Evolutionary conservation across 2,797 vertebrate genomes (phyloP).

Genomic region (Clamator glandarius): DNA sequence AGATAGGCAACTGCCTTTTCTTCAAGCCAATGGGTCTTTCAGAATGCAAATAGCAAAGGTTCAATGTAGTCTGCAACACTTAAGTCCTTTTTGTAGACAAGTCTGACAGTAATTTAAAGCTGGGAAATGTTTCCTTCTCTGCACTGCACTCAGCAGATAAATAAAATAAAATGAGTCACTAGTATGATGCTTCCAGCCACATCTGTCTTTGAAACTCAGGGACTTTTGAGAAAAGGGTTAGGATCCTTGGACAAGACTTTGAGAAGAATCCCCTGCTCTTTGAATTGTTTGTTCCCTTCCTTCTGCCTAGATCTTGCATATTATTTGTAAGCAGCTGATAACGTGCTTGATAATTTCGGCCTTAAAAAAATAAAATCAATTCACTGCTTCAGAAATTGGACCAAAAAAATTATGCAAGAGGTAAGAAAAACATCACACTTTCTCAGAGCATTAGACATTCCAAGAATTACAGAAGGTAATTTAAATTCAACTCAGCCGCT

Average conservation of each 20-base stretch:
- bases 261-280: not conserved
- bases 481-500: constrained; percentile 73
- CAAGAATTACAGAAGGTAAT: constrained; percentile 73
- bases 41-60: not conserved
- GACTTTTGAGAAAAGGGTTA: not conserved
- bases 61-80: not conserved
- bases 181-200: not conserved
- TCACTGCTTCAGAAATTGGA: constrained; percentile 37
- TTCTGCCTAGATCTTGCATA: not conserved
- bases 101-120: not conserved
- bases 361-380: constrained; percentile 14
- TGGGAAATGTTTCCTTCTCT: not conserved
- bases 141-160: not conserved
- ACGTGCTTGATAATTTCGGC: not conserved
- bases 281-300: not conserved
- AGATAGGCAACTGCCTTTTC: not conserved
- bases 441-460: constrained; percentile 64
- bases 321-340: not conserved
- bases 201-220: not conserved
- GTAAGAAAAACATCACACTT: constrained; percentile 67
- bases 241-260: not conserved
- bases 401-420: constrained; percentile 70
- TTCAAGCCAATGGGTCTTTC: not conserved
- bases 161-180: not conserved
- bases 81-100: not conserved